These are phyloP conservation scores for Etia nguti DNA, from an alignment of 2,113 vertebrate species.

Conservation along the genomic window DNA sequence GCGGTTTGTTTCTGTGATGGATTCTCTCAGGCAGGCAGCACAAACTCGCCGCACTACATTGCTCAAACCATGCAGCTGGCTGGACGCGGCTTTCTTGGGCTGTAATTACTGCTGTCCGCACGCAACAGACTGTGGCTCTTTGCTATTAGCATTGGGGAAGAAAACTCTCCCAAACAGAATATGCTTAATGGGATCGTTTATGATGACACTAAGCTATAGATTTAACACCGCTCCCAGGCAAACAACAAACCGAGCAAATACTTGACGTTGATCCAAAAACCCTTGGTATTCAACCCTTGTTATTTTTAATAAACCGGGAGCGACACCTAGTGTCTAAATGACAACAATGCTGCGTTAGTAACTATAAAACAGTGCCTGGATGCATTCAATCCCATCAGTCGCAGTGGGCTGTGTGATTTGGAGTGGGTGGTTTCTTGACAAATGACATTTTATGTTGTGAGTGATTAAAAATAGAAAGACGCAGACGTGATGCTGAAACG, in stretches of 20 bases:
- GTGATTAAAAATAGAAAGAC: background rate
- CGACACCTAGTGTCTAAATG: constrained; percentile 16
- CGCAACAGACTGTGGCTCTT: background rate
- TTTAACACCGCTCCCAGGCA: background rate
- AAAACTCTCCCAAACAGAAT: background rate
- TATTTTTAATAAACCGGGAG: background rate
- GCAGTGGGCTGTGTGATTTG: background rate
- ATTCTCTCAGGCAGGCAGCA: constrained; percentile 30
- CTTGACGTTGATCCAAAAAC: background rate
- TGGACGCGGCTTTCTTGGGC: background rate
- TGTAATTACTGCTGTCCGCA: background rate
- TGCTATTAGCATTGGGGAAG: background rate
- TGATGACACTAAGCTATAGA: accelerated
- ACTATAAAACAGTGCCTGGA: background rate
- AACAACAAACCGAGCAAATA: background rate
- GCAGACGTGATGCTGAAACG: background rate
- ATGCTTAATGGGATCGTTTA: background rate
- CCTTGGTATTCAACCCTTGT: background rate
- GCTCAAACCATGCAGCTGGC: constrained; percentile 24
- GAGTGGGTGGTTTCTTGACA: background rate
- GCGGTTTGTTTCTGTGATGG: constrained; percentile 47
- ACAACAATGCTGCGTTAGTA: background rate
- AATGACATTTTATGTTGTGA: background rate
- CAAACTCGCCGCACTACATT: background rate
- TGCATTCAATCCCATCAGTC: background rate